These are phyloP conservation scores for Chrysomallon squamiferum DNA, from an alignment of 1,140 invertebrate genomes.

Conservation along the genomic window DNA sequence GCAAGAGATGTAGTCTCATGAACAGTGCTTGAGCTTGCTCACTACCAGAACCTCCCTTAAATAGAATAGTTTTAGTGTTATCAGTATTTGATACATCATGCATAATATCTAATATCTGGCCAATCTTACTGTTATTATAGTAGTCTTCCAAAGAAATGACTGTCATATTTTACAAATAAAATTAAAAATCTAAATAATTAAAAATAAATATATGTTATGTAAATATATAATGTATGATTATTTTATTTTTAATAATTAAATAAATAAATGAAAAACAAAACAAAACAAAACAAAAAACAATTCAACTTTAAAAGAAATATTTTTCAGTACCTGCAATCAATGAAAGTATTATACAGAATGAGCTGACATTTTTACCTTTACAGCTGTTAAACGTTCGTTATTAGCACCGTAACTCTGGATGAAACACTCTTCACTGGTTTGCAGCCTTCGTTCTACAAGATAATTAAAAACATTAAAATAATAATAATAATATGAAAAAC, in stretches of 20 bases:
- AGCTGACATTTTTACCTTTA: slow-evolving; percentile 75
- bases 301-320: too few relatives aligned
- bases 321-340: too few relatives aligned
- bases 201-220: too few relatives aligned
- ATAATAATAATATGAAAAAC: neutral
- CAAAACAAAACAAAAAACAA: too few relatives aligned
- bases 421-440: slow-evolving; percentile 73
- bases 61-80: slow-evolving; percentile 10
- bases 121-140: neutral
- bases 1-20: slow-evolving; percentile 77
- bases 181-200: too few relatives aligned
- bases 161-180: too few relatives aligned
- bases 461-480: slow-evolving; percentile 3
- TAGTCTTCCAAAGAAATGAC: too few relatives aligned
- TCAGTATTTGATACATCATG: neutral
- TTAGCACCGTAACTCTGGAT: slow-evolving; percentile 75
- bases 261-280: too few relatives aligned
- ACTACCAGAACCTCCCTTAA: slow-evolving; percentile 68
- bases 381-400: slow-evolving; percentile 71
- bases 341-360: too few relatives aligned
- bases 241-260: too few relatives aligned
- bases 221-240: too few relatives aligned
- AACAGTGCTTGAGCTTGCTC: slow-evolving; percentile 76
- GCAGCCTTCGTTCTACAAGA: slow-evolving; percentile 67
- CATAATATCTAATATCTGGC: neutral